Conservation (phyloP, 2,888 invertebrate genomes). For the Macrophya alboannulata region DNA sequence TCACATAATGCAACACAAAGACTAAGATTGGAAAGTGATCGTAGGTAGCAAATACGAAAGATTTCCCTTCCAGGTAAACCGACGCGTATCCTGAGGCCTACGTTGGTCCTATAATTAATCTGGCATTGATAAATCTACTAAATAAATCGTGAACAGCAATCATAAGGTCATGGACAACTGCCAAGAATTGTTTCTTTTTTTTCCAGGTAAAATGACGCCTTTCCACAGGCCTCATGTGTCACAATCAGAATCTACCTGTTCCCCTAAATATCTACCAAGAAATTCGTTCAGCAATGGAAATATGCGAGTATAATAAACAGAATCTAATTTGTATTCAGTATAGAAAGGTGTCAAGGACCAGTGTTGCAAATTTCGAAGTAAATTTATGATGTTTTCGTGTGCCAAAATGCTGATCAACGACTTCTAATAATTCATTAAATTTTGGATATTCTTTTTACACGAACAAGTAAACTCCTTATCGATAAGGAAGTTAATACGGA, state of each 20-base stretch:
- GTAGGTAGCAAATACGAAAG: too few relatives aligned
- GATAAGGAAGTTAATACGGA: background rate
- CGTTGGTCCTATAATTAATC: conserved; percentile 61
- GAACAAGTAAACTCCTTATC: background rate
- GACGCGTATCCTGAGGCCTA: too few relatives aligned
- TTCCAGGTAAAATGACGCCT: background rate
- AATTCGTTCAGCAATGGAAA: background rate
- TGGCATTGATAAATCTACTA: background rate
- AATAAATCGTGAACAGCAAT: background rate
- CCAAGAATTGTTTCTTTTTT: background rate
- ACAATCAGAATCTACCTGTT: background rate
- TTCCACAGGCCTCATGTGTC: background rate
- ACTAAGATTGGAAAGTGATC: conserved; percentile 83
- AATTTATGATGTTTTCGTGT: background rate
- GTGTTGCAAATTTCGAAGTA: background rate
- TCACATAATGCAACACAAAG: conserved; percentile 86
- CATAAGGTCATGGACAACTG: background rate
- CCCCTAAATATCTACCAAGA: background rate
- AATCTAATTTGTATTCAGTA: conserved; percentile 15
- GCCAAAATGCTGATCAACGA: background rate
- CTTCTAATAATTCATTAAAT: background rate
- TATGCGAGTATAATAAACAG: background rate
- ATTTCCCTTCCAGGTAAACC: too few relatives aligned
- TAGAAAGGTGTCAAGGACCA: conserved; percentile 31
- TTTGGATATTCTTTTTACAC: background rate